phyloP scores from a whole-genome alignment of 2,113 vertebrate species.

The Lagopus muta region DNA sequence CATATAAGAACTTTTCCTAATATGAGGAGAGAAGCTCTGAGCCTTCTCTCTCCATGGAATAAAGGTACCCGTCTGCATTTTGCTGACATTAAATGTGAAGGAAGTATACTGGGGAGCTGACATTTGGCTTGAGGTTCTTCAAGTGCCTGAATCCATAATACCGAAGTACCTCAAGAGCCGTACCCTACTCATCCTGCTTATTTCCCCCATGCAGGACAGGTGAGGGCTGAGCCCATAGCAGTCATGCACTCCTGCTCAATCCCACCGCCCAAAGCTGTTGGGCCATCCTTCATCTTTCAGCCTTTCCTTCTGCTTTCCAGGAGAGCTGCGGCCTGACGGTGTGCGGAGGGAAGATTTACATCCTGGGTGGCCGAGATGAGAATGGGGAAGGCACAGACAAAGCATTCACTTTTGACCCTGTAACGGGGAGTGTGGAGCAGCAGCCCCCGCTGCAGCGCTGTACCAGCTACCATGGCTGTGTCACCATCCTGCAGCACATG shows the following conservation, averaged over 20 bases:
- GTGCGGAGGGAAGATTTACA: constrained; percentile 79
- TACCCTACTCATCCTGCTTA: rapidly evolving
- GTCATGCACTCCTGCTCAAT: neutral
- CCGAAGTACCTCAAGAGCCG: neutral
- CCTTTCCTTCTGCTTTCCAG: constrained; percentile 61
- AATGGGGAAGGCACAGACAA: constrained; percentile 70
- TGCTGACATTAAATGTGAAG: neutral
- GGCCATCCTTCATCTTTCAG: neutral
- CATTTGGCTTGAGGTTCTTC: neutral
- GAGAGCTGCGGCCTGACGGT: constrained; percentile 82
- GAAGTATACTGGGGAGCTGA: neutral
- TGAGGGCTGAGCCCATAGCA: neutral
- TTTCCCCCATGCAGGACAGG: neutral
- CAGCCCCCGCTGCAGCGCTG: constrained; percentile 73
- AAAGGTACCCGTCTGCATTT: neutral
- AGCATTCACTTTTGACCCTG: constrained; percentile 73
- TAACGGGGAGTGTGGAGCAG: constrained; percentile 49
- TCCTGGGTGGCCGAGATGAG: constrained; percentile 80
- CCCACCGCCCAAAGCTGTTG: neutral
- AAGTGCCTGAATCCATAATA: neutral
- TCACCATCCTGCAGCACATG: constrained; percentile 77
- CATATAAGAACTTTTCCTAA: too few species aligned
- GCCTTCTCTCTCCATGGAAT: neutral
- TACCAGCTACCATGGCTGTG: constrained; percentile 82
- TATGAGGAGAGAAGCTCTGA: neutral